A percentile compares a stretch with the other conserved stretches of the same genome.
Evolutionary conservation across 2,113 vertebrate genomes (phyloP).

Genomic region (Spea bombifrons): DNA sequence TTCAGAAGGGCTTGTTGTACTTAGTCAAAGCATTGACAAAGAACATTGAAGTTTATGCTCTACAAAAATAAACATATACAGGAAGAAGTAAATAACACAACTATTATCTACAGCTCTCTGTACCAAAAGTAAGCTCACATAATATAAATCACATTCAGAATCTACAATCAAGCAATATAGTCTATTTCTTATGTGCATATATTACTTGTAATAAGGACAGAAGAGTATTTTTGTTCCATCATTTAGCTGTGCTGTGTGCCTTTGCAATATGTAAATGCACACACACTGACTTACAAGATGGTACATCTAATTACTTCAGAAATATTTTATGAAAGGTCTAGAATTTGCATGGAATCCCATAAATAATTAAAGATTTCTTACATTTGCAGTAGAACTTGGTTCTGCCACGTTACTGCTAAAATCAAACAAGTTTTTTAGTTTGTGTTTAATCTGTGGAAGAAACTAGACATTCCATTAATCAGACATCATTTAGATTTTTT

Average conservation of each 20-base stretch:
- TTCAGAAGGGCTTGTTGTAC: no score
- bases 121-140: no score
- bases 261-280: constrained; percentile 6
- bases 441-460: neutral
- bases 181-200: neutral
- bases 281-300: constrained; percentile 15
- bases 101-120: no score
- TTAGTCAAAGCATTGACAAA: no score
- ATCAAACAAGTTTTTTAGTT: constrained; percentile 34
- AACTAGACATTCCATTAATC: neutral
- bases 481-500: neutral
- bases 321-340: constrained; percentile 42
- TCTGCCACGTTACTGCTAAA: constrained; percentile 34
- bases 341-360: constrained; percentile 32
- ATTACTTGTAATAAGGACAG: constrained; percentile 9
- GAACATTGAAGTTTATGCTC: no score
- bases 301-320: neutral
- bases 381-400: constrained; percentile 16
- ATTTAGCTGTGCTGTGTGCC: constrained; percentile 28
- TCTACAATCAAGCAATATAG: no score
- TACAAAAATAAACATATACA: no score
- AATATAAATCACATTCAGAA: no score
- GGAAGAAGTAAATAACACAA: no score
- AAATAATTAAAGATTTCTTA: constrained; percentile 7
- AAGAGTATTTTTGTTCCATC: constrained; percentile 23